Base-by-base conservation (phyloP, 2,113 vertebrate species). In the Microtus richardsoni region DNA sequence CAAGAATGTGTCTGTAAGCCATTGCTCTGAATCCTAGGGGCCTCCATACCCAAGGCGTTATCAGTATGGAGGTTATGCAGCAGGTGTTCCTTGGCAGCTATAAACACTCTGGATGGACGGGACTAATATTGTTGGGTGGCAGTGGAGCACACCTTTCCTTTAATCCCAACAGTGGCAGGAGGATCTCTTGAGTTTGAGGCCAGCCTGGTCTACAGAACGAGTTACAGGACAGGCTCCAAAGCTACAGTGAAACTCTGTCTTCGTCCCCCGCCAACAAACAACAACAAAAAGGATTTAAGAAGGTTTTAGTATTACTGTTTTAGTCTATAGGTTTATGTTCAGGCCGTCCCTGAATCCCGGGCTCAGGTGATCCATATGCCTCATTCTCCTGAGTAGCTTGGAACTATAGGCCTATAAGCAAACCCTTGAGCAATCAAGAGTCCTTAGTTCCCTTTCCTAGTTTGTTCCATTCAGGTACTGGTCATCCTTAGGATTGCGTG, bases 341-440 rank as follows among this genome's bases (percentile, higher is more conserved):
- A 74, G 39, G 41, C 41, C 74, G 8, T 58, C 41, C 70, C 41
- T 47, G 54, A 91, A 58, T 52, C 44, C 33, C 39, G 14, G 75
- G 52, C 52, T 49, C 75, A 88, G 39, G 39, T 70, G 66, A 83
- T 74, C 41, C 54, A 66, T n/a, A 58, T 22, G 28, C 33, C 36
- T 75, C 47, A 52, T 11, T n/a, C 58, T 75, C 44, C 70, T 36
- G n/a, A 93, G 60, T 58, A 77, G n/a, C 44, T 36, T 28, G 19
- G 36, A 74, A 79, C 39, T 79, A 44, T 49, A 44, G 84, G 14
- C 49, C 85, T 73, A 28, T 52, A 77, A 86, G 87, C 30, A 96
- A 77, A 60, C 96, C 94, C 91, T 95, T 74, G 41, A 96, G 74
- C 82, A 78, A 2, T 87, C 92, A 52, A 66, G 24, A 66, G 54